These are phyloP conservation scores for Callosobruchus maculatus DNA, from an alignment of 2,888 invertebrate species.

Conservation along the genomic window DNA sequence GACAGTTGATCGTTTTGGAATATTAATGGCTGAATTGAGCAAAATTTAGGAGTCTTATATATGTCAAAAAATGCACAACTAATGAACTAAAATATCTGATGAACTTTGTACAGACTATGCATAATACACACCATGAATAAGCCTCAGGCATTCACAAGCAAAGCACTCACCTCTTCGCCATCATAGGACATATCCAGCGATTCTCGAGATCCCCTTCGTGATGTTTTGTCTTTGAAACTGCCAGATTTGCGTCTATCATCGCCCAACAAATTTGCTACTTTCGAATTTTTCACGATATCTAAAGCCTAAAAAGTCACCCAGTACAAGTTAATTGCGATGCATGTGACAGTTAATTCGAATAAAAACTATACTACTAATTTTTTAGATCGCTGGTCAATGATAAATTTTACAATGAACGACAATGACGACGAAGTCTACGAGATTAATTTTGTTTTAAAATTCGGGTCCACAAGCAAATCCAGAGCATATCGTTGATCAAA, in stretches of 20 bases:
- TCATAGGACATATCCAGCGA: conserved; percentile 69
- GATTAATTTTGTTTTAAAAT: no score
- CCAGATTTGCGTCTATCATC: conserved; percentile 52
- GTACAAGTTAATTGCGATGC: conserved; percentile 1
- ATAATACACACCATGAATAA: neutral
- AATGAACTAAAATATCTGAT: no score
- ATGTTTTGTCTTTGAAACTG: conserved; percentile 55
- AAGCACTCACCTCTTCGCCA: conserved; percentile 64
- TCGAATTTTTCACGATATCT: conserved; percentile 90
- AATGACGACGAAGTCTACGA: no score
- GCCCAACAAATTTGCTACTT: conserved; percentile 70
- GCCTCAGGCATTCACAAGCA: neutral
- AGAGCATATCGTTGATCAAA: no score
- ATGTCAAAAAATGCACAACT: no score
- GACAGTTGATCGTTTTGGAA: no score
- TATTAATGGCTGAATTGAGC: no score
- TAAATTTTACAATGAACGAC: no score
- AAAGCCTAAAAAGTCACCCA: conserved; percentile 61
- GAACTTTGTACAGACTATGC: neutral
- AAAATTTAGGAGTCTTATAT: no score
- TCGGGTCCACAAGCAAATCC: no score
- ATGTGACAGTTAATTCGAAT: neutral
- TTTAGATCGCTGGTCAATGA: neutral
- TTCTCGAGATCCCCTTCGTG: conserved; percentile 68
- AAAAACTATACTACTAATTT: no score